phyloP scores from a whole-genome alignment of 2,113 vertebrate species.

The Alethe castanea region DNA sequence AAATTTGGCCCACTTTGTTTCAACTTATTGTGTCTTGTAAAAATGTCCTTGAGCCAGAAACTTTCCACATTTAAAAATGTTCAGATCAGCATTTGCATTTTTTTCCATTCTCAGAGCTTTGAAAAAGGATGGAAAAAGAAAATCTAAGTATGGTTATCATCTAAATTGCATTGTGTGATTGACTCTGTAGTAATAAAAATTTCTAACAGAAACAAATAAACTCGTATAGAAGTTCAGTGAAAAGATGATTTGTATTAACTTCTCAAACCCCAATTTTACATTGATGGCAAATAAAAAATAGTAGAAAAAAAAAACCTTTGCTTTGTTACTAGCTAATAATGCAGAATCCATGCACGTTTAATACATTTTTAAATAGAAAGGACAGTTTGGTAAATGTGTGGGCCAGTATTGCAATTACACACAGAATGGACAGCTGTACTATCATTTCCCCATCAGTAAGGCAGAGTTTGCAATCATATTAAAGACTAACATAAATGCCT shows the following conservation, averaged over 20 bases:
- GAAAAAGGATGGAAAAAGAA: neutral
- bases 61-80: neutral
- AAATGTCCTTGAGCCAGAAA: neutral
- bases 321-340: neutral
- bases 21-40: neutral
- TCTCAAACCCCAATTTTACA: neutral
- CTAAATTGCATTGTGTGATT: neutral
- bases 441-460: neutral
- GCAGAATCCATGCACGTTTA: neutral
- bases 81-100: neutral
- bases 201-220: neutral
- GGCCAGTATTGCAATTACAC: neutral
- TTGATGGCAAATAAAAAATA: neutral
- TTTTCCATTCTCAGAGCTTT: neutral
- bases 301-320: neutral
- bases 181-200: neutral
- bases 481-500: slow-evolving; percentile 15
- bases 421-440: neutral
- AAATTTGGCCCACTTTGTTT: neutral
- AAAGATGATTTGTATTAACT: neutral
- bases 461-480: neutral
- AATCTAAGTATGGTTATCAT: neutral
- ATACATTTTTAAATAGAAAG: neutral
- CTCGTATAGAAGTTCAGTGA: neutral
- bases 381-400: neutral